A percentile compares a stretch with the other conserved stretches of the same genome.
phyloP scores from a whole-genome alignment of 2,113 vertebrate species.

The Leucopsar rothschildi region DNA sequence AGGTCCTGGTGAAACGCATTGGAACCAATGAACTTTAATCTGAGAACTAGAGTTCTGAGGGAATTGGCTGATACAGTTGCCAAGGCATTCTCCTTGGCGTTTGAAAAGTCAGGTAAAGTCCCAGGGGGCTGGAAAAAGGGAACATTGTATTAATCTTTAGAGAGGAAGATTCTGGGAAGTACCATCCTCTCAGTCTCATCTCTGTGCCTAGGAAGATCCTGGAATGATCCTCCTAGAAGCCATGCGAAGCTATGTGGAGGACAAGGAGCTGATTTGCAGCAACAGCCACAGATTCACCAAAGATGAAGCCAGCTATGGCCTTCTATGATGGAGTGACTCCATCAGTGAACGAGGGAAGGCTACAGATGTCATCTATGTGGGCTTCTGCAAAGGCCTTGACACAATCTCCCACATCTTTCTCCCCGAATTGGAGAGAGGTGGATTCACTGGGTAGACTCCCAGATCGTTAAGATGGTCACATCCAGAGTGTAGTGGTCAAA shows the following conservation, averaged over 20 bases:
- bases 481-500: background rate
- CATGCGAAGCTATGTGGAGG: background rate
- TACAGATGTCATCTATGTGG: background rate
- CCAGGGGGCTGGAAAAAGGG: background rate
- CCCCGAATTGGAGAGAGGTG: rapidly evolving
- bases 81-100: background rate
- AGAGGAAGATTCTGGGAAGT: background rate
- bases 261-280: background rate
- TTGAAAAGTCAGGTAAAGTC: background rate
- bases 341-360: background rate
- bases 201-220: background rate
- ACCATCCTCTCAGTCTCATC: background rate
- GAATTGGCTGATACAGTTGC: background rate
- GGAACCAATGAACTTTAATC: background rate
- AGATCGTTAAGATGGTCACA: background rate
- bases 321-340: background rate
- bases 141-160: background rate
- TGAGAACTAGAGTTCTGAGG: background rate
- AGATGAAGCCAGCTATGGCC: background rate
- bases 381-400: background rate
- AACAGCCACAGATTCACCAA: background rate
- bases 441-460: background rate
- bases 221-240: background rate
- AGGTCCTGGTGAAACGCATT: background rate
- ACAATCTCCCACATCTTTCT: background rate